Base-by-base conservation (phyloP, 2,888 invertebrate species). In the Helicoverpa assulta region DNA sequence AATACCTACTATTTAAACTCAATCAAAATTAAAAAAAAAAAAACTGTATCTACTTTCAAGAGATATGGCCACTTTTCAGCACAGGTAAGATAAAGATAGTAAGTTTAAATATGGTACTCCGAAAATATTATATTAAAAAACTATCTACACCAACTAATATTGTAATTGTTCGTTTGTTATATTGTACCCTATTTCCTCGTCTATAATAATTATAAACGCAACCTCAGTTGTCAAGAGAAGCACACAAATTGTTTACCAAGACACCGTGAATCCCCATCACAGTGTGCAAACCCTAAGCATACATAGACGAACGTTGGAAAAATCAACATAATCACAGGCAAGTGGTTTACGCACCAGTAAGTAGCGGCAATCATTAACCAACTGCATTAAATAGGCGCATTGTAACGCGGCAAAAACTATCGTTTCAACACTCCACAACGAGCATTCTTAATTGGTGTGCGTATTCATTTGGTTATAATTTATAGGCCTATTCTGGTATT, bases 281-380 rank as follows among this genome's bases (percentile, higher is more conserved):
- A 57, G 16, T 77, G 60, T 21, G 33, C 68, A 37, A n/a, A 60
- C 56, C 80, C 70, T 80, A 64, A 79, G 29, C 19, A 51, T 67
- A 19, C 19, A 51, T 67, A 19, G 64, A 56, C 53, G 67, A 61
- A 26, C 53, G 40, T 62, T 70, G 57, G 29, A 73, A 69, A 68
- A 71, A 83, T 81, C 70, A 72, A 52, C 71, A 83, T 83, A 80
- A 73, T 72, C 71, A 76, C 65, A 59, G 74, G 7, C 66, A 73
- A 80, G 21, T 67, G 50, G 66, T 80, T 82, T 53, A 82, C 66
- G 83, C 80, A 68, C 72, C 76, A 68, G 43, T 76, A 63, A 47
- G 1, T 55, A 18, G 5, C 54, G 19, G 80, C 72, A 82, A 80
- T 71, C 64, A 76, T 80, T 76, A 80, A 61, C 80, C 80, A 80